Base-by-base conservation (phyloP, 2,888 invertebrate species). In the Xanthia togata region DNA sequence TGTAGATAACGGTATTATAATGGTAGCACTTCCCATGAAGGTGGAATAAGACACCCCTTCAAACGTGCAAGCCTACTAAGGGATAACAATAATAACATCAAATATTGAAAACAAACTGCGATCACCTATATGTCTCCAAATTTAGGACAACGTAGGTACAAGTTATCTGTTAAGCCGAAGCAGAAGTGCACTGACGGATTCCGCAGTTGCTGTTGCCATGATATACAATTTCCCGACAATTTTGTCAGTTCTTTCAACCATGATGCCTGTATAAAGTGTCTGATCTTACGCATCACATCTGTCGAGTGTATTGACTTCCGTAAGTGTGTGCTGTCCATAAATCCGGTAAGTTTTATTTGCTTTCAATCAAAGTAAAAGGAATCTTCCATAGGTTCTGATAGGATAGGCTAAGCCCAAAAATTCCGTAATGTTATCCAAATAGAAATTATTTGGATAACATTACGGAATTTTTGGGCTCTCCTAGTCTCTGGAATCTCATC, bases 181-280 rank as follows among this genome's bases (percentile, higher is more conserved):
- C 17, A 31, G 31, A 55, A 3, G 11, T 77, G 8, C 3, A 65
- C 35, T 41, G 2, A 12, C 17, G 17, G 17, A 50, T 55, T 31
- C 6, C 12, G 14, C 12, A 38, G 26, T 69, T 64, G 44, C 47
- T 35, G 62, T 62, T 65, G 38, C 9, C 38, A 50, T 50, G 59
- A 26, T 38, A 41, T 20, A 44, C 31, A 82, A 70, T 17, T 70
- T 47, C 23, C 57, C 35, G 59, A n/a, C 50, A 55, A 59, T 41
- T 65, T 78, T 2, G 12, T 78, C 4, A 70, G 47, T 41, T 53
- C 31, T 60, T 63, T 73, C 80, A 84, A 59, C 47, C 70, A 31
- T 70, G 47, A 63, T 73, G 57, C 62, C 70, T 73, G 55, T 83
- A 79, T 83, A 70, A 53, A 23, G 35, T 73, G 11, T 67, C 67